A percentile compares a stretch with the other conserved stretches of the same genome.
These are phyloP conservation scores for Pseudorasbora parva DNA, from an alignment of 2,113 vertebrate genomes.

Conservation along the genomic window DNA sequence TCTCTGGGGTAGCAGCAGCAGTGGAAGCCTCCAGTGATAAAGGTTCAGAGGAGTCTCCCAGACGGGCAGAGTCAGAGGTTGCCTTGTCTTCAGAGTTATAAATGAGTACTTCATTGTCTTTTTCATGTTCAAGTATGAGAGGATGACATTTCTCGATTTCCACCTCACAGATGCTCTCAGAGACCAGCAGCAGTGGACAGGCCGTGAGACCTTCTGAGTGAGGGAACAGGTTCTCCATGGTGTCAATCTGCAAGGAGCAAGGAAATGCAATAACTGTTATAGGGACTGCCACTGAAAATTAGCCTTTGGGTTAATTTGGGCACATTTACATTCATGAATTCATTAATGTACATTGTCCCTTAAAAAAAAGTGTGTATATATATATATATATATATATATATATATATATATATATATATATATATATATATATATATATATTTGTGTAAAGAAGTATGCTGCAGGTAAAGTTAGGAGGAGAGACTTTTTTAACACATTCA, in stretches of 20 bases:
- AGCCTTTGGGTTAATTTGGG: too few species aligned
- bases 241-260: constrained; percentile 79
- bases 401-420: too few species aligned
- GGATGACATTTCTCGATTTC: constrained; percentile 73
- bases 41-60: constrained; percentile 35
- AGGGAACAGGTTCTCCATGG: constrained; percentile 84
- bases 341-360: too few species aligned
- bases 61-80: not conserved
- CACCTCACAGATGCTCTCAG: constrained; percentile 83
- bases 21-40: constrained; percentile 44
- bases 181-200: constrained; percentile 83
- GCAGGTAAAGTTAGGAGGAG: too few species aligned
- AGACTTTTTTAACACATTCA: too few species aligned
- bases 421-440: too few species aligned
- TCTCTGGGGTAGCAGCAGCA: constrained; percentile 48
- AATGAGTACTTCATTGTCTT: constrained; percentile 52
- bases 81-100: constrained; percentile 5
- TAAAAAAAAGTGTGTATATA: too few species aligned
- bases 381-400: too few species aligned
- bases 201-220: constrained; percentile 73
- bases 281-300: too few species aligned
- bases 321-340: too few species aligned
- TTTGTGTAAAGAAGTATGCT: too few species aligned
- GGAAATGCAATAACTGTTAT: not conserved
- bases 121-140: constrained; percentile 52